Base-by-base conservation (phyloP, 2,888 invertebrate species). In the Cenopis cana region DNA sequence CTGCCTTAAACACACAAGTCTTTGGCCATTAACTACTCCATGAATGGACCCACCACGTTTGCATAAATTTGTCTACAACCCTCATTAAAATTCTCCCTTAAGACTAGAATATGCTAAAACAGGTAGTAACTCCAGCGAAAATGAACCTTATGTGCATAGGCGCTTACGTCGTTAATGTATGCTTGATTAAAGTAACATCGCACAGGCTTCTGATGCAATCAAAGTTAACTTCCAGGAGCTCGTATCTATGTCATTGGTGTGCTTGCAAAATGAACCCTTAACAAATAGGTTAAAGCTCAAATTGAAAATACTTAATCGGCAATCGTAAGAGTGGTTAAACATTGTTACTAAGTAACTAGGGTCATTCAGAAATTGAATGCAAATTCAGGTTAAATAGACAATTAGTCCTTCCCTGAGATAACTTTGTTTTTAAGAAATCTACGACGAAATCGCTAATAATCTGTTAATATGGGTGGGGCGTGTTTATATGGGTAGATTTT, bases 51-150 rank as follows among this genome's bases (percentile, higher is more conserved):
- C 52, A 54, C 64, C 52, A n/a, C 38, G 64, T 64, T 62, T 64
- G 64, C 64, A 64, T 64, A 64, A 54, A 64, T 64, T 64, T 64
- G 64, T 64, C 64, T n/a, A 64, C 64, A 38, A 64, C 24, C 24
- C 64, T 64, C 64, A 54, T 64, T 64, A 64, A 64, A 64, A 54
- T 64, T 54, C 64, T 38, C 18, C 52, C 33, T 62, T 20, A 62
- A 62, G 62, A 20, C 36, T 50, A 18, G 38, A 52, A 64, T 52
- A 64, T 38, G 52, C 64, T 38, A 20, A 38, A 64, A 52, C 36
- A 38, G 9, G 1, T 64, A 20, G 52, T 18, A 10, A 5, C 17
- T 36, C 24, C 54, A 5, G 3, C 50, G 10, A 62, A 52, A 18
- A 36, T 10, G 36, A 33, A 14, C 36, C 17, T 50, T 36, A 62